phyloP scores from a whole-genome alignment of 1,140 invertebrate species.

The Augochlora pura region DNA sequence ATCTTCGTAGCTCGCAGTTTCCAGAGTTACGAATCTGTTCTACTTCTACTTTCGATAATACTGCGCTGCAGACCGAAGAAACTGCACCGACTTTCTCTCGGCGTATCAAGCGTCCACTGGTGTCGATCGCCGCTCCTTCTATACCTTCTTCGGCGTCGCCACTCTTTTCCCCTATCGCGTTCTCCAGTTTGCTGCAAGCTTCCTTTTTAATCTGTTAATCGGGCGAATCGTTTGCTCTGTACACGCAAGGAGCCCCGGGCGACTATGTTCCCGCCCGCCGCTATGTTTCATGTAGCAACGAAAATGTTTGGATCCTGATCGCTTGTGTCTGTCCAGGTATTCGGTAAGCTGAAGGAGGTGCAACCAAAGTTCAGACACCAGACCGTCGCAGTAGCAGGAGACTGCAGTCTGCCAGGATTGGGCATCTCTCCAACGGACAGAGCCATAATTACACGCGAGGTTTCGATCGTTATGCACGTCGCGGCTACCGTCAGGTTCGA shows the following conservation, averaged over 20 bases:
- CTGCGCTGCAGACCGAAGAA: not conserved
- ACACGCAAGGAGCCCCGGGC: too few relatives aligned
- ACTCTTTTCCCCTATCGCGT: not conserved
- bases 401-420: slow-evolving; percentile 79
- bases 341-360: slow-evolving; percentile 80
- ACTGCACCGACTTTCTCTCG: not conserved
- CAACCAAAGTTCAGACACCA: slow-evolving; percentile 84
- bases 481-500: slow-evolving; percentile 87
- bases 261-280: too few relatives aligned
- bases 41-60: not conserved
- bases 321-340: slow-evolving; percentile 78
- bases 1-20: too few relatives aligned
- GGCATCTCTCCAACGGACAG: slow-evolving; percentile 79
- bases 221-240: too few relatives aligned
- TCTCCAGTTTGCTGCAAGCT: not conserved
- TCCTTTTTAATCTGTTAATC: too few relatives aligned
- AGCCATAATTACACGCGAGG: slow-evolving; percentile 80
- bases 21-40: not conserved
- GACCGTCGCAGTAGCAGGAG: slow-evolving; percentile 82
- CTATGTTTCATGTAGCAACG: too few relatives aligned
- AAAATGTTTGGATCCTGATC: not conserved
- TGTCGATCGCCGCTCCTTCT: not conserved
- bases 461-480: slow-evolving; percentile 86
- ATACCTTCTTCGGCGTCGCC: not conserved
- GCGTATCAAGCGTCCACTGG: not conserved